These are phyloP conservation scores for Philereme vetulata DNA, from an alignment of 2,888 invertebrate species.

Conservation along the genomic window DNA sequence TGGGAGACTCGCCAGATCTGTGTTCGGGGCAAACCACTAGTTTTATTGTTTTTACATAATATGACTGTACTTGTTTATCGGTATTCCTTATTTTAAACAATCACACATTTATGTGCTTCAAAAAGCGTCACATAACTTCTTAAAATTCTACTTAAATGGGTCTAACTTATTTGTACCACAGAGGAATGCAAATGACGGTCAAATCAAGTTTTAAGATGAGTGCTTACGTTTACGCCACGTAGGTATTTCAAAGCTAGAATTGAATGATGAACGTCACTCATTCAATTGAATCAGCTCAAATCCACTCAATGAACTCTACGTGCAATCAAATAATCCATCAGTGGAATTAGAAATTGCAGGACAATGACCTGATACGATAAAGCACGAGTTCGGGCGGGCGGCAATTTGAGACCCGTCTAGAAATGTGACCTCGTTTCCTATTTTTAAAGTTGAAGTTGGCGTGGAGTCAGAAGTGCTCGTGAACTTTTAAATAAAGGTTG, in stretches of 20 bases:
- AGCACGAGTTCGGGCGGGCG: slow-evolving; percentile 13
- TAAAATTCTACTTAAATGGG: too few species aligned
- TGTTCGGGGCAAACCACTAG: too few species aligned
- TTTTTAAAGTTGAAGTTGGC: slow-evolving; percentile 8
- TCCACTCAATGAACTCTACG: slow-evolving; percentile 8
- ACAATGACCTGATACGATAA: slow-evolving; percentile 15
- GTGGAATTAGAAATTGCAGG: slow-evolving; percentile 11
- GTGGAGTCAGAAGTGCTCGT: not conserved
- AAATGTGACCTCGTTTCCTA: slow-evolving; percentile 8
- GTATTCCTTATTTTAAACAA: too few species aligned
- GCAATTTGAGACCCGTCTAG: slow-evolving; percentile 9
- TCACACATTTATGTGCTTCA: too few species aligned
- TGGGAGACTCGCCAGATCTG: too few species aligned
- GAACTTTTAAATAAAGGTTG: not conserved
- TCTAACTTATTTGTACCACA: too few species aligned
- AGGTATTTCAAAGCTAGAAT: not conserved
- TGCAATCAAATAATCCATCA: slow-evolving; percentile 18
- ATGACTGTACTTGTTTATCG: too few species aligned
- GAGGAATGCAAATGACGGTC: too few species aligned
- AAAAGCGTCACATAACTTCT: too few species aligned
- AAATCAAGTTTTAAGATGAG: not conserved
- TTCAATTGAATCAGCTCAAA: not conserved
- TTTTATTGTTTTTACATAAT: too few species aligned
- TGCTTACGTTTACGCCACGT: not conserved
- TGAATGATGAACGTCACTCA: slow-evolving; percentile 10